phyloP scores from a whole-genome alignment of 2,888 invertebrate genomes.

The Chymomyza procnemis region DNA sequence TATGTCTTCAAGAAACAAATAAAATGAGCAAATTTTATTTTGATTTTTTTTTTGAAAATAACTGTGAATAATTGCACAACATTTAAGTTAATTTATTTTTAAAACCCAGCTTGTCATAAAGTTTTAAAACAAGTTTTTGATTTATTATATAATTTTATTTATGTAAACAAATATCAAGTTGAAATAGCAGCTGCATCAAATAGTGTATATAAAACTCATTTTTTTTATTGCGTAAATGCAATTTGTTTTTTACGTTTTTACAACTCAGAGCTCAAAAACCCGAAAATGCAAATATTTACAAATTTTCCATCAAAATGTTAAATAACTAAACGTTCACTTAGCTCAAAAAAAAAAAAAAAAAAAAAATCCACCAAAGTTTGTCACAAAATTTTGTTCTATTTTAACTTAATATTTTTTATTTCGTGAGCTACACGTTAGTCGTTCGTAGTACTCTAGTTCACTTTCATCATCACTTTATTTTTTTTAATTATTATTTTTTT shows the following conservation, averaged over 20 bases:
- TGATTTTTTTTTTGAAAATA: constrained; percentile 13
- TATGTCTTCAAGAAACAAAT: constrained; percentile 15
- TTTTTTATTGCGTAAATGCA: constrained; percentile 78
- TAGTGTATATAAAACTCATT: constrained; percentile 38
- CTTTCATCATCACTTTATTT: constrained; percentile 13
- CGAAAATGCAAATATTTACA: constrained; percentile 30
- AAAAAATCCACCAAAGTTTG: neutral
- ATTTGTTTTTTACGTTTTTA: constrained; percentile 77
- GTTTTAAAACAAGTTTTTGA: neutral
- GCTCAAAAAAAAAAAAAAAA: neutral
- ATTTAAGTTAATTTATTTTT: constrained; percentile 8
- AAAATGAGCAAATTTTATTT: constrained; percentile 49
- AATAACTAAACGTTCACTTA: constrained; percentile 9
- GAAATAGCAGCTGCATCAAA: constrained; percentile 32
- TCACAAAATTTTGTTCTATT: neutral
- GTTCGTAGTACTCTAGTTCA: constrained; percentile 38
- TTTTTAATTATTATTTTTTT: constrained; percentile 7
- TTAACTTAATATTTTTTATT: constrained; percentile 16
- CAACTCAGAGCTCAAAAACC: constrained; percentile 37
- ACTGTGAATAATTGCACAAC: constrained; percentile 58
- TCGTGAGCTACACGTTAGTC: constrained; percentile 28
- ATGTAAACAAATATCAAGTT: constrained; percentile 5
- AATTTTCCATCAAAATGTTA: constrained; percentile 12
- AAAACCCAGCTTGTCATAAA: constrained; percentile 46
- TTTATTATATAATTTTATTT: constrained; percentile 16